These are phyloP conservation scores for Microtus ochrogaster DNA, from an alignment of 2,113 vertebrate genomes.

Conservation along the genomic window DNA sequence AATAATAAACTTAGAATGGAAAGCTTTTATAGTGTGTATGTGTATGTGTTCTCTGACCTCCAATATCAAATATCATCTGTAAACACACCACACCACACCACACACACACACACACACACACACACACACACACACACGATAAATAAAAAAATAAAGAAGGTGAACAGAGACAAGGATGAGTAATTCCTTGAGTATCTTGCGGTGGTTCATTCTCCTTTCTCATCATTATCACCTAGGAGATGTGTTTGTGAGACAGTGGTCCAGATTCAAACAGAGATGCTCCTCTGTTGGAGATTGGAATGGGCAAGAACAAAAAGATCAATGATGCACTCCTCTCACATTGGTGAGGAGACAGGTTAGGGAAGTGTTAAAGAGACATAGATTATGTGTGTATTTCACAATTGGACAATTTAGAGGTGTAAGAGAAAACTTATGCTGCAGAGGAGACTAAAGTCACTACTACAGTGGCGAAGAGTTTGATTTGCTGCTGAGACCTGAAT, in stretches of 20 bases:
- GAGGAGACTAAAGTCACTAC: not conserved
- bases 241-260: not conserved
- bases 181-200: not conserved
- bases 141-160: not conserved
- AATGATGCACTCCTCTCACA: not conserved
- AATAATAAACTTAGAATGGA: not conserved
- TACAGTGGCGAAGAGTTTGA: not conserved
- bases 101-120: not conserved
- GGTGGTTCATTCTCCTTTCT: not conserved
- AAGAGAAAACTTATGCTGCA: not conserved
- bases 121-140: too few species aligned
- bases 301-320: not conserved
- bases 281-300: not conserved
- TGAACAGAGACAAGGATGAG: accelerated
- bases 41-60: not conserved
- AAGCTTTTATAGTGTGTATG: not conserved
- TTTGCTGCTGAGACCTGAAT: slow-evolving; percentile 53
- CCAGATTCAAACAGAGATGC: not conserved
- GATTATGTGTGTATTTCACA: not conserved
- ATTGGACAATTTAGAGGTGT: not conserved
- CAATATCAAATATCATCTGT: not conserved
- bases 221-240: not conserved
- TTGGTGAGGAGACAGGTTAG: not conserved
- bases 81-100: not conserved
- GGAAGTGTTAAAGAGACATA: not conserved